Percentiles rank a stretch among this genome's conserved stretches.
These are phyloP conservation scores for Chionis minor DNA, from an alignment of 2,113 vertebrate genomes.

Conservation along the genomic window DNA sequence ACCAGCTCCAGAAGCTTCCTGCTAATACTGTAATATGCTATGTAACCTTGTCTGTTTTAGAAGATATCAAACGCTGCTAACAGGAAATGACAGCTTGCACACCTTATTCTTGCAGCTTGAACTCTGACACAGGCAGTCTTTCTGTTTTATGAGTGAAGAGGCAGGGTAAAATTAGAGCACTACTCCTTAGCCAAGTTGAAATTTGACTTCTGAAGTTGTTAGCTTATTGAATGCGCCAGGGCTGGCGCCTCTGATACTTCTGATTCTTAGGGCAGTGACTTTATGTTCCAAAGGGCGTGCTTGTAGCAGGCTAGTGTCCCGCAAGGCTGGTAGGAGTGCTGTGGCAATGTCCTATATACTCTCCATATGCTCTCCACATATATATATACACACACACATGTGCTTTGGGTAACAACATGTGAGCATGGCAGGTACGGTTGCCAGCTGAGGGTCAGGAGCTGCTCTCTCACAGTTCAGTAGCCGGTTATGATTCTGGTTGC, in stretches of 20 bases:
- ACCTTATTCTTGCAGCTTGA: neutral
- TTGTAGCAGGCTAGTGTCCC: neutral
- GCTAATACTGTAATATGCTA: neutral
- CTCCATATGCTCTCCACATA: neutral
- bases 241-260: neutral
- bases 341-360: neutral
- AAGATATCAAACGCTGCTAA: neutral
- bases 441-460: neutral
- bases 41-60: neutral
- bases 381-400: no score
- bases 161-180: neutral
- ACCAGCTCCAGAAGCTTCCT: neutral
- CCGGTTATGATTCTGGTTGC: neutral
- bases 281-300: neutral
- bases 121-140: neutral
- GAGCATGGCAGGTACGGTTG: neutral
- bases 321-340: neutral
- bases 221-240: neutral
- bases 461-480: neutral
- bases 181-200: neutral
- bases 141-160: neutral
- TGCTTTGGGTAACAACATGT: rapidly evolving
- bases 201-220: neutral
- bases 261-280: neutral
- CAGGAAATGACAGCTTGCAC: neutral